Evolutionary conservation across 2,888 invertebrate species (phyloP).

Genomic region (Acronicta psi): DNA sequence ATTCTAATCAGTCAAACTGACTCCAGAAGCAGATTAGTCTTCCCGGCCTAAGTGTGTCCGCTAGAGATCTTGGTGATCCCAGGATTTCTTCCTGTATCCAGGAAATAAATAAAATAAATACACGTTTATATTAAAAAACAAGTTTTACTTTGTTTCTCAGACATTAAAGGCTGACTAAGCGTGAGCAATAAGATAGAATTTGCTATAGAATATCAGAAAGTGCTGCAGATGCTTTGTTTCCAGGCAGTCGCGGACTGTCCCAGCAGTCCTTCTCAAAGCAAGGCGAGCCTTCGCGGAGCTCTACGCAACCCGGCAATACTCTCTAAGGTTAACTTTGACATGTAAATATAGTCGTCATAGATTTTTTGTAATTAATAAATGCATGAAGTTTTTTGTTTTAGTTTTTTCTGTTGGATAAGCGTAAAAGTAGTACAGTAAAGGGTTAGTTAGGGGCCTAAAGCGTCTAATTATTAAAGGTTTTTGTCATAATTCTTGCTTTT

Average conservation of each 20-base stretch:
- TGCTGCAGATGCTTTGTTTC: constrained; percentile 63
- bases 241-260: constrained; percentile 77
- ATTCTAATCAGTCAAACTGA: too few species aligned
- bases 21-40: too few species aligned
- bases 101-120: too few species aligned
- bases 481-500: too few species aligned
- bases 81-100: too few species aligned
- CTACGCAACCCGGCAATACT: constrained; percentile 49
- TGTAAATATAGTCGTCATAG: constrained; percentile 57
- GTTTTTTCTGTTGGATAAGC: neutral
- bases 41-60: too few species aligned
- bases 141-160: too few species aligned
- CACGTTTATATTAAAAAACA: too few species aligned
- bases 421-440: too few species aligned
- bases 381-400: neutral
- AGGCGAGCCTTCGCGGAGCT: constrained; percentile 51
- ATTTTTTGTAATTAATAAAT: constrained; percentile 13
- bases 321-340: constrained; percentile 68
- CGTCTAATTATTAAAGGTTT: too few species aligned
- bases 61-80: too few species aligned
- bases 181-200: neutral
- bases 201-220: constrained; percentile 10
- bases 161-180: neutral
- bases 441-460: too few species aligned
- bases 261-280: constrained; percentile 48